Conservation (phyloP, 2,888 invertebrate species). For the Meganola albula region DNA sequence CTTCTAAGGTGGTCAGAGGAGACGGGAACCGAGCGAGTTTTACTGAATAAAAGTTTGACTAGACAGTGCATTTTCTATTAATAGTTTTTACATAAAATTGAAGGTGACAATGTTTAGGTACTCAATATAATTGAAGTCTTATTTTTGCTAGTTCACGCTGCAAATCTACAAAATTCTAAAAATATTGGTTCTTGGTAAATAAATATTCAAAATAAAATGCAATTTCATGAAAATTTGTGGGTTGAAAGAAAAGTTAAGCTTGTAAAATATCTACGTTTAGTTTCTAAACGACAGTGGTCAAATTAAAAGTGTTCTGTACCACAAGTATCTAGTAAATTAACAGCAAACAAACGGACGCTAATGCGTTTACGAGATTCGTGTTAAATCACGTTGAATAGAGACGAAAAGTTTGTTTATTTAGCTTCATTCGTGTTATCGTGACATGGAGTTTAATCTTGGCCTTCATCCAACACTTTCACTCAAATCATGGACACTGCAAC, state of each 20-base stretch:
- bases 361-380: conserved; percentile 48
- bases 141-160: too few species aligned
- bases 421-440: conserved; percentile 49
- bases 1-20: too few species aligned
- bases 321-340: conserved; percentile 24
- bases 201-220: conserved; percentile 9
- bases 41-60: too few species aligned
- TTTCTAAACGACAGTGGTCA: conserved; percentile 10
- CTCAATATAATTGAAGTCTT: too few species aligned
- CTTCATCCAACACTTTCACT: conserved; percentile 60
- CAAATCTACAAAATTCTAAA: too few species aligned
- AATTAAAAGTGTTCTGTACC: conserved; percentile 17
- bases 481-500: conserved; percentile 51
- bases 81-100: too few species aligned
- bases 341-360: conserved; percentile 30
- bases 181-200: not conserved
- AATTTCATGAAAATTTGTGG: conserved; percentile 18
- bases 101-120: too few species aligned
- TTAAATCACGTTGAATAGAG: conserved; percentile 42
- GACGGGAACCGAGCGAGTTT: too few species aligned
- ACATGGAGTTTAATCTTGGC: conserved; percentile 52
- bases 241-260: conserved; percentile 7
- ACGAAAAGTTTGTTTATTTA: conserved; percentile 49
- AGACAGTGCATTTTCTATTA: too few species aligned
- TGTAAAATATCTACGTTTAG: conserved; percentile 2